A percentile compares a stretch with the other conserved stretches of the same genome.
Evolutionary conservation across 37 sponge, comb jelly and placozoan species (phyloP).

Genomic region (Spongilla lacustris): DNA sequence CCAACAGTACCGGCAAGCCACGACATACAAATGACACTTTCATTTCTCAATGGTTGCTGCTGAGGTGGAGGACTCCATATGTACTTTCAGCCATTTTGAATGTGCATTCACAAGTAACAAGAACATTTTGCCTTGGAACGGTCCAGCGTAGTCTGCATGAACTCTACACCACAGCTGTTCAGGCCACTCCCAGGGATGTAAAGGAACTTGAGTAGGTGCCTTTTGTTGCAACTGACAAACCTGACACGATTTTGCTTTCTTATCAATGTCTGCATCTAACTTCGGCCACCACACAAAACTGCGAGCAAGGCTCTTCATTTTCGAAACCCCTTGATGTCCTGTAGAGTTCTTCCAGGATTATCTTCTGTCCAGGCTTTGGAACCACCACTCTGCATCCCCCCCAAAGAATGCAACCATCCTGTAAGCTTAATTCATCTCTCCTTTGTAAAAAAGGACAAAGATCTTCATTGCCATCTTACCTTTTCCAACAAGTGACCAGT

Average conservation of each 20-base stretch:
- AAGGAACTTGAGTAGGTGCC: neutral
- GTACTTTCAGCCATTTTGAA: neutral
- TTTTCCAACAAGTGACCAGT: too few relatives aligned
- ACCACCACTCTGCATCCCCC: neutral
- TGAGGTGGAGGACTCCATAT: neutral
- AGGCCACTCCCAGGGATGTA: constrained; percentile 9
- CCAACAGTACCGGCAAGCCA: neutral
- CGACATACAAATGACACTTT: neutral
- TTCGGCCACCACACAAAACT: constrained; percentile 22
- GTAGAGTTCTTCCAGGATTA: neutral
- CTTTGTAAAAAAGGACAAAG: neutral
- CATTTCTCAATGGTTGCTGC: neutral
- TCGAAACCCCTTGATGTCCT: neutral
- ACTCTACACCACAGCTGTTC: neutral
- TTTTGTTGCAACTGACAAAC: neutral
- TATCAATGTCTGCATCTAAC: neutral
- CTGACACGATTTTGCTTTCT: neutral
- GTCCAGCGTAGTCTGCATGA: constrained; percentile 1
- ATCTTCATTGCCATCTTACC: too few relatives aligned
- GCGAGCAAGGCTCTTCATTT: constrained; percentile 5
- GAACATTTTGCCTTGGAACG: neutral
- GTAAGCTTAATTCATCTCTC: constrained; percentile 9
- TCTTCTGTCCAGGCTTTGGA: neutral
- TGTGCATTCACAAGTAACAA: neutral
- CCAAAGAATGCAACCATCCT: constrained; percentile 17